Conservation (phyloP, 1,140 invertebrate species). For the Temnothorax nylanderi region DNA sequence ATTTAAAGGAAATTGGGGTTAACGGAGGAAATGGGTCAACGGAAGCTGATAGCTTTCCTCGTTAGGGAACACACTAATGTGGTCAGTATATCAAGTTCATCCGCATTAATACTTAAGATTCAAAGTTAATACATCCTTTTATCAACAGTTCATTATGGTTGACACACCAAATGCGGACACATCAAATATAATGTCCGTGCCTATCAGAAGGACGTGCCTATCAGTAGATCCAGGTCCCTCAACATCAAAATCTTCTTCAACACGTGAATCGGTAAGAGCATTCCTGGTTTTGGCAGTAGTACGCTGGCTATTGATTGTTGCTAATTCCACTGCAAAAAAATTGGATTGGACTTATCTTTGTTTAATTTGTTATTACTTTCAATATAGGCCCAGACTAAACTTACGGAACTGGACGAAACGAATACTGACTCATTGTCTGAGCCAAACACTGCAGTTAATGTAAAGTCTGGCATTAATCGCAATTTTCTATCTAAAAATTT, state of each 20-base stretch:
- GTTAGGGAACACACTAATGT: neutral
- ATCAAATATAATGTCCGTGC: neutral
- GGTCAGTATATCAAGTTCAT: neutral
- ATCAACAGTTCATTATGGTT: neutral
- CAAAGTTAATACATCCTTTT: neutral
- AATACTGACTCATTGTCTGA: neutral
- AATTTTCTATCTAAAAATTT: constrained; percentile 7
- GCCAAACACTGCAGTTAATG: neutral
- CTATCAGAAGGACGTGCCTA: too few relatives aligned
- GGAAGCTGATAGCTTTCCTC: neutral
- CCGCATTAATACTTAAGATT: neutral
- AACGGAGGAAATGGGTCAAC: neutral
- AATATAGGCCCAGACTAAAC: neutral
- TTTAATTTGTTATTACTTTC: neutral
- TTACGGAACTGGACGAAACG: neutral
- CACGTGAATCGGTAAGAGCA: neutral
- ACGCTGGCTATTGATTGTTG: neutral
- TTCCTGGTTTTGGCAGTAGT: neutral
- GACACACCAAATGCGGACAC: neutral
- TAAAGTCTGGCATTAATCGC: neutral
- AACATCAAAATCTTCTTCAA: neutral
- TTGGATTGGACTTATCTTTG: neutral
- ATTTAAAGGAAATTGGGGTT: neutral
- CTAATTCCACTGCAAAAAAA: neutral
- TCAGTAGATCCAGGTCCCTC: neutral